phyloP scores from a whole-genome alignment of 2,113 vertebrate species.

The Neolamprologus tretocephalus region DNA sequence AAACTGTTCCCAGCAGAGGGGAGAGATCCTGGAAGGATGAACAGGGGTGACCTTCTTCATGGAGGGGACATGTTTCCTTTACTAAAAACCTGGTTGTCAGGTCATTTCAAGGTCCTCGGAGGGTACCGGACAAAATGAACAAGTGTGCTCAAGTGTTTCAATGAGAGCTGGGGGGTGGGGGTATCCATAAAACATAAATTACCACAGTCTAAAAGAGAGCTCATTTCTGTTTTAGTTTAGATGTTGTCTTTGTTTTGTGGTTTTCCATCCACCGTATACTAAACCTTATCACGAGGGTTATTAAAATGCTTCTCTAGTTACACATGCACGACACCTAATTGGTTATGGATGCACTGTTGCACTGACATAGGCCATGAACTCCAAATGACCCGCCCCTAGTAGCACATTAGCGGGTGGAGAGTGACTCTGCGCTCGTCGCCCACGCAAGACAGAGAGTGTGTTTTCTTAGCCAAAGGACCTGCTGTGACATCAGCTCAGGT shows the following conservation, averaged over 20 bases:
- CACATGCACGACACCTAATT: neutral
- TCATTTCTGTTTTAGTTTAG: neutral
- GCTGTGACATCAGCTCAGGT: slow-evolving; percentile 58
- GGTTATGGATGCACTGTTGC: slow-evolving; percentile 6
- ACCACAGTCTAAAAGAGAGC: neutral
- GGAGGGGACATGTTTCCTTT: neutral
- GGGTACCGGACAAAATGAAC: neutral
- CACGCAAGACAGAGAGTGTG: slow-evolving; percentile 11
- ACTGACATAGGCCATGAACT: slow-evolving; percentile 1
- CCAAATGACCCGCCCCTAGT: neutral
- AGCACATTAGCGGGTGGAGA: slow-evolving; percentile 42
- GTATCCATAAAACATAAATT: neutral
- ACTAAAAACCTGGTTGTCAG: neutral
- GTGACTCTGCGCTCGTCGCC: slow-evolving; percentile 13
- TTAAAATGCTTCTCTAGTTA: slow-evolving; percentile 16
- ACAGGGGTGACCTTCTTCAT: neutral
- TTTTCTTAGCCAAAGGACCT: slow-evolving; percentile 56
- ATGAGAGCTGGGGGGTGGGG: neutral
- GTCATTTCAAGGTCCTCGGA: neutral
- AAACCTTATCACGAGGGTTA: slow-evolving; percentile 18
- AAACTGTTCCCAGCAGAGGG: neutral
- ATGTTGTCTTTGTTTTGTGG: neutral
- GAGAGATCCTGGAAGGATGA: slow-evolving; percentile 4
- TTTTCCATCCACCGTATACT: neutral
- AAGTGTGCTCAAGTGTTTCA: neutral